Evolutionary conservation across 1,140 invertebrate species (phyloP).

Genomic region (Apocrypta bakeri): DNA sequence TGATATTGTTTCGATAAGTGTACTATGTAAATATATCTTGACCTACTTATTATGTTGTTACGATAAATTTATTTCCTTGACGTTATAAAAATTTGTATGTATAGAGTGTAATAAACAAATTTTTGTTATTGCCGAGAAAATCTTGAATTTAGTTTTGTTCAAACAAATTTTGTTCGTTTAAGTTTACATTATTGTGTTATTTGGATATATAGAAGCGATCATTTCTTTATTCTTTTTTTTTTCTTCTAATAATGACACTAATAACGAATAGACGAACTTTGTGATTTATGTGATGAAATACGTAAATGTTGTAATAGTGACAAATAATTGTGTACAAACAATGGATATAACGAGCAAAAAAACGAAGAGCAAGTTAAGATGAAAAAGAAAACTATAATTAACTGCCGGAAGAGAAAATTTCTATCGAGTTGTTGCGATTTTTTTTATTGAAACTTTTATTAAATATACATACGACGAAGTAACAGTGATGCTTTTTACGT

Average conservation of each 20-base stretch:
- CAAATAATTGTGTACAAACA: constrained; percentile 37
- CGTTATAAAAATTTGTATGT: constrained; percentile 32
- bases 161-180: constrained; percentile 1
- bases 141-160: constrained; percentile 8
- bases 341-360: constrained; percentile 6
- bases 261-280: constrained; percentile 29
- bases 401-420: constrained; percentile 38
- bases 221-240: constrained; percentile 25
- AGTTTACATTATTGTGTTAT: constrained; percentile 28
- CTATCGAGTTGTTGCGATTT: constrained; percentile 41
- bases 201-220: neutral
- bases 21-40: constrained; percentile 30
- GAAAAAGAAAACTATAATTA: constrained; percentile 32
- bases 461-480: constrained; percentile 23
- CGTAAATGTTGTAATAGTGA: constrained; percentile 26
- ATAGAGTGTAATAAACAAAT: constrained; percentile 24
- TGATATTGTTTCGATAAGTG: constrained; percentile 18
- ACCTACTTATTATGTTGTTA: constrained; percentile 22
- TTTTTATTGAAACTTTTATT: constrained; percentile 42
- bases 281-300: constrained; percentile 46
- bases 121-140: constrained; percentile 24
- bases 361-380: neutral
- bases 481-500: constrained; percentile 46
- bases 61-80: constrained; percentile 24
- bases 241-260: constrained; percentile 24